Conservation (phyloP, 2,113 vertebrate species). For the Corythaeola cristata region DNA sequence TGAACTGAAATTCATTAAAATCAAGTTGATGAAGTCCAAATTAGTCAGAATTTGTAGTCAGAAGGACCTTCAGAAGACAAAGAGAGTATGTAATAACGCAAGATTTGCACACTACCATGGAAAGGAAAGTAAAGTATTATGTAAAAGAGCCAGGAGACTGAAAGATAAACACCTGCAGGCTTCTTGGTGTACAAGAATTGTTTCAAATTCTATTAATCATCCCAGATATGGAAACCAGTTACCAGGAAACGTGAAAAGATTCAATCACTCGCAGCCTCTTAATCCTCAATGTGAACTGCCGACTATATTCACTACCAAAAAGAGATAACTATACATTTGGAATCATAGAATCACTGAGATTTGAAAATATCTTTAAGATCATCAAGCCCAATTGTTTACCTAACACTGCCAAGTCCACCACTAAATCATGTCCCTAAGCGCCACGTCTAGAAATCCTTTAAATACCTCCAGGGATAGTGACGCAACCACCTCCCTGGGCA, state of each 20-base stretch:
- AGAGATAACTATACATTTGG: not conserved
- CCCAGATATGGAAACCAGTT: not conserved
- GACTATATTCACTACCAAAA: not conserved
- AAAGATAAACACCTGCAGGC: not conserved
- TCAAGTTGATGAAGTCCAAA: not conserved
- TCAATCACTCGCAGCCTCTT: not conserved
- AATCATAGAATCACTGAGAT: not conserved
- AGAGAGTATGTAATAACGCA: not conserved
- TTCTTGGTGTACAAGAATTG: not conserved
- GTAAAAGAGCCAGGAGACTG: not conserved
- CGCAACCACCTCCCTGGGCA: no score
- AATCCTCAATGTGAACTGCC: not conserved
- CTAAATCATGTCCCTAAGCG: no score
- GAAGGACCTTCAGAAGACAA: not conserved
- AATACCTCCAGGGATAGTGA: no score
- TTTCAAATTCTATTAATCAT: not conserved
- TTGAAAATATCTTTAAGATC: no score
- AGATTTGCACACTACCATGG: not conserved
- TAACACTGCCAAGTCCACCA: no score
- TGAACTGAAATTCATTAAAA: not conserved
- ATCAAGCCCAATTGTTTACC: no score
- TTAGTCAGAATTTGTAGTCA: not conserved
- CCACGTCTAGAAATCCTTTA: no score
- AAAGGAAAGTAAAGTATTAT: not conserved
- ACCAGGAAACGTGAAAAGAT: not conserved